Evolutionary conservation across 53 echinoderm and acorn worm genomes (phyloP), one percentile per base, ranked within the genome.

Genomic region (Temnopleurus reevesii): DNA sequence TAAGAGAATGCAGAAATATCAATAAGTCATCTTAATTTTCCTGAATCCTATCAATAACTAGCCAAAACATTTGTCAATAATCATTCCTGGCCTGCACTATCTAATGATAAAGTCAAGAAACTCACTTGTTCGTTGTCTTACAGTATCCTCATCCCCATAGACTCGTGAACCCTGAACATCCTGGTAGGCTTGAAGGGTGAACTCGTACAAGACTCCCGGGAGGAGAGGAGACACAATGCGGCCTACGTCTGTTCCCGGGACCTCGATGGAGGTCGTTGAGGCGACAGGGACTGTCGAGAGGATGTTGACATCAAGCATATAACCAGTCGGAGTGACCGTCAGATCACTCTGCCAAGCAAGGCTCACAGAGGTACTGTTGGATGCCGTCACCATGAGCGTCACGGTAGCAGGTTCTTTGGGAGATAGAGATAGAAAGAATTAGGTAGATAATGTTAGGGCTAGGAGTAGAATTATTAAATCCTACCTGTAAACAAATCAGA

Each of bases 311-410:
- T 26, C 47, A 18, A 80, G 27, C 71, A 71, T 38, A 47, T 46
- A 49, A 17, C 80, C 80, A 49, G 4, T 25, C 13, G 47, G 46
- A 47, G 27, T 80, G 49, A 80, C 80, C 4, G 80, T 38, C 5
- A 80, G 51, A 8, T 6, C 7, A 33, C 23, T 34, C 31, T 7
- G 15, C 83, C 83, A 83, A 4, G 56, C 54, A n/a, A 83, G 83
- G 56, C 56, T 83, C 8, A 86, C 86, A 1, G 86, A 44, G 38
- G 86, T 86, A 13, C 26, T 86, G 59, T 34, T 46, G 61, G 15
- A 59, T 3, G 45, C 18, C 0, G 12, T 45, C 23, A 46, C 45
- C 17, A 44, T 3, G 27, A 86, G 86, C 12, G 12, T 24, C 7
- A 79, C 79, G 2, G 71, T n/a, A n/a, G 38, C 71, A 41, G 71